Percentiles rank a stretch among this genome's conserved stretches.
phyloP scores from a whole-genome alignment of 2,797 vertebrate species.

The Enoplosus armatus region DNA sequence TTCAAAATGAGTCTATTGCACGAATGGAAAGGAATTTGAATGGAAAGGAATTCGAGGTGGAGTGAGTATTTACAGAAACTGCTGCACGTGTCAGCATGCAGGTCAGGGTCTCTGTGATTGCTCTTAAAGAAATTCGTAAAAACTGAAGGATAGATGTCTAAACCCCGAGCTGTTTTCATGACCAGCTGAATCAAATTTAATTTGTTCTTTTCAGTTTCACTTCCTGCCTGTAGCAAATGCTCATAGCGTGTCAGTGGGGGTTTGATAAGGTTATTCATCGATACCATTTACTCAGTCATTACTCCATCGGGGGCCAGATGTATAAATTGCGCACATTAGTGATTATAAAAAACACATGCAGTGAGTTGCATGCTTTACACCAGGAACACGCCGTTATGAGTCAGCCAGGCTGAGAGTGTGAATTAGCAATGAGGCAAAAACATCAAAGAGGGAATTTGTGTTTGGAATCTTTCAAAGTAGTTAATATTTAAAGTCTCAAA shows the following conservation, averaged over 20 bases:
- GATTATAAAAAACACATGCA: conserved; percentile 21
- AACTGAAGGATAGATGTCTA: conserved; percentile 26
- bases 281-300: conserved; percentile 38
- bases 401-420: background rate
- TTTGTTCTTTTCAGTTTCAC: conserved; percentile 48
- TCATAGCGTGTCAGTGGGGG: conserved; percentile 12
- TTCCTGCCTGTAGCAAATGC: conserved; percentile 5
- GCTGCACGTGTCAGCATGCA: background rate
- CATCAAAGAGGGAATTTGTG: background rate
- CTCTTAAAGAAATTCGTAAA: conserved; percentile 23
- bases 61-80: conserved; percentile 1
- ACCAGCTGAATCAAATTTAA: conserved; percentile 29
- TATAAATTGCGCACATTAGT: conserved; percentile 25
- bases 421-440: background rate
- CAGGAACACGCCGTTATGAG: background rate
- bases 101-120: background rate
- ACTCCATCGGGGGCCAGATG: conserved; percentile 24
- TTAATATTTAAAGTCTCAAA: conserved; percentile 4
- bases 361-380: background rate
- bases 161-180: conserved; percentile 20
- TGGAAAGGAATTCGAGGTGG: background rate
- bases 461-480: background rate
- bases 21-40: too few relatives aligned
- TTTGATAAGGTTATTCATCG: conserved; percentile 45
- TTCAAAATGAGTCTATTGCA: background rate